A percentile compares a stretch with the other conserved stretches of the same genome.
These are phyloP conservation scores for Ligdia adustata DNA, from an alignment of 2,888 invertebrate genomes.

Conservation along the genomic window DNA sequence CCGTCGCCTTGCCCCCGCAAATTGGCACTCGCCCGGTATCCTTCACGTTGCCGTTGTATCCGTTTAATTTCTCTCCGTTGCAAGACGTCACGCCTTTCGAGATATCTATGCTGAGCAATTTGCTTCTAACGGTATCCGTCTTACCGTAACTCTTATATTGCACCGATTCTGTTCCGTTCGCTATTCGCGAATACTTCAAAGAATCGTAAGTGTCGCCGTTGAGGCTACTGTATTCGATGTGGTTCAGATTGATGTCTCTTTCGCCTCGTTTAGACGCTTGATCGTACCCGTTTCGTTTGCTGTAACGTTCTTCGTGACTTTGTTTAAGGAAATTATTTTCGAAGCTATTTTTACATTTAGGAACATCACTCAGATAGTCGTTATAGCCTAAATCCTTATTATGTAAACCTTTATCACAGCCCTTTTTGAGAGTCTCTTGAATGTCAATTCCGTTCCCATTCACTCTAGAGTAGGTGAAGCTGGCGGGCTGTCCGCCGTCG, in stretches of 20 bases:
- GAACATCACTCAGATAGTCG: conserved; percentile 80
- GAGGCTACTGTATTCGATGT: conserved; percentile 72
- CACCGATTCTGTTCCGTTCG: conserved; percentile 80
- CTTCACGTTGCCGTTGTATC: conserved; percentile 58
- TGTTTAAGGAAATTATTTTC: conserved; percentile 80
- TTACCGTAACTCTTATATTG: conserved; percentile 80
- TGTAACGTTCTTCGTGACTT: conserved; percentile 73
- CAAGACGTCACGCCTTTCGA: conserved; percentile 79
- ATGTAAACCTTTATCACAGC: conserved; percentile 82
- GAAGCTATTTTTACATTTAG: conserved; percentile 81
- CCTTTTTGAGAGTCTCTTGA: conserved; percentile 77
- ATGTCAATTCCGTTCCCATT: conserved; percentile 75
- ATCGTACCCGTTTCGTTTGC: conserved; percentile 76
- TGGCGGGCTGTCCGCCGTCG: conserved; percentile 64
- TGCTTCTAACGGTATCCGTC: conserved; percentile 78
- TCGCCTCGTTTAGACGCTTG: conserved; percentile 68
- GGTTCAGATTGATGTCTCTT: conserved; percentile 74
- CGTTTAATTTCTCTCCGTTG: conserved; percentile 75
- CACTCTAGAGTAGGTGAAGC: conserved; percentile 66
- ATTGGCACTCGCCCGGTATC: conserved; percentile 43
- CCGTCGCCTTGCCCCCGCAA: not conserved
- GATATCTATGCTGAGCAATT: conserved; percentile 78
- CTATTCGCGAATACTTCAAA: conserved; percentile 79
- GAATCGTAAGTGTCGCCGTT: conserved; percentile 79
- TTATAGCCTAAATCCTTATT: conserved; percentile 75